phyloP scores from a whole-genome alignment of 2,888 invertebrate species.

The Hymenopus coronatus region DNA sequence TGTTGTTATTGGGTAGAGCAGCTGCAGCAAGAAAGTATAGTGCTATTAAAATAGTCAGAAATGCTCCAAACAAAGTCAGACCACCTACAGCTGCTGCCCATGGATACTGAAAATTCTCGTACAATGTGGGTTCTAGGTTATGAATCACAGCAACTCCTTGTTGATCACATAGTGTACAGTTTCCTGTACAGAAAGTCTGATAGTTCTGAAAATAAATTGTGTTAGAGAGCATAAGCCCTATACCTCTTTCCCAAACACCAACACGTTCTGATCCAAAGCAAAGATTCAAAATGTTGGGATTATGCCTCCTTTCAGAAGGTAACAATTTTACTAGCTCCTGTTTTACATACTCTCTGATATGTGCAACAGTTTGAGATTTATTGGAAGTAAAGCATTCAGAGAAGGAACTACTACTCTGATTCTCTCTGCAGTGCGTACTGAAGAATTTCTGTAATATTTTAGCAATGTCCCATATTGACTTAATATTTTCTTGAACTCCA shows the following conservation, averaged over 20 bases:
- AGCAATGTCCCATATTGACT: constrained; percentile 18
- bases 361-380: background rate
- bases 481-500: constrained; percentile 12
- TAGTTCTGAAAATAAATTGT: background rate
- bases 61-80: constrained; percentile 30
- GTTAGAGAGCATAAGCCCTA: constrained; percentile 9
- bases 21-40: constrained; percentile 32
- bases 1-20: constrained; percentile 29
- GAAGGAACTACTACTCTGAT: background rate
- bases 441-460: constrained; percentile 12
- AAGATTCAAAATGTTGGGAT: constrained; percentile 2
- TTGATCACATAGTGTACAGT: constrained; percentile 17
- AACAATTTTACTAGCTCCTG: constrained; percentile 1
- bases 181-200: background rate
- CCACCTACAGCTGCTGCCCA: constrained; percentile 28
- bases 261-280: constrained; percentile 17
- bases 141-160: background rate
- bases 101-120: constrained; percentile 16
- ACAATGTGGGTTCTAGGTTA: background rate
- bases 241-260: constrained; percentile 26
- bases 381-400: background rate
- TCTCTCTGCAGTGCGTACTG: background rate
- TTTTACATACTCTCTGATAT: background rate
- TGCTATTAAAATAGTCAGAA: constrained; percentile 29
- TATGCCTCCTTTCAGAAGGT: background rate